phyloP scores from a whole-genome alignment of 1,140 invertebrate genomes.

The Babylonia areolata region DNA sequence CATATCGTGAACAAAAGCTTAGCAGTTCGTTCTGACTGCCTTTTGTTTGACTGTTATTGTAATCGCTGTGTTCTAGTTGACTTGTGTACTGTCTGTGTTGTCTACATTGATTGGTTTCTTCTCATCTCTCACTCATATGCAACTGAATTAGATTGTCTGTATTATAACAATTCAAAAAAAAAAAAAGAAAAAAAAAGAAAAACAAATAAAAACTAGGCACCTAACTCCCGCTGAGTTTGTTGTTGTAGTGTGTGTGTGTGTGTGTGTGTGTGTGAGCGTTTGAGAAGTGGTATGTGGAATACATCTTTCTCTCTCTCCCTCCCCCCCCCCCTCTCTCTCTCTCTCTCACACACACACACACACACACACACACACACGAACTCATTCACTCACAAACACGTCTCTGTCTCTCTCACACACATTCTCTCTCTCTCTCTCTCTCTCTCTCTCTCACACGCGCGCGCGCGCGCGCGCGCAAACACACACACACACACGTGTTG shows the following conservation, averaged over 20 bases:
- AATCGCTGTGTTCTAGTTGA: not conserved
- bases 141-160: conserved; percentile 46
- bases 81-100: not conserved
- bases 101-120: not conserved
- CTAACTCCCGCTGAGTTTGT: conserved; percentile 19
- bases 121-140: conserved; percentile 44
- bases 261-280: conserved; percentile 10
- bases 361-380: no score
- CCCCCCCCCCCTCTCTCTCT: no score
- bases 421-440: no score
- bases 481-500: no score
- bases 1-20: no score
- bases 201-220: conserved; percentile 45
- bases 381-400: no score
- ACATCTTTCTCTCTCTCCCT: not conserved
- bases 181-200: conserved; percentile 2
- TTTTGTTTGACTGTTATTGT: not conserved
- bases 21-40: not conserved
- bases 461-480: no score
- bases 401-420: no score
- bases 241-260: conserved; percentile 20
- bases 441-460: no score
- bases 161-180: conserved; percentile 32
- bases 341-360: no score
- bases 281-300: conserved; percentile 4